These are phyloP conservation scores for Anthoscopus minutus DNA, from an alignment of 2,113 vertebrate genomes.

Conservation along the genomic window DNA sequence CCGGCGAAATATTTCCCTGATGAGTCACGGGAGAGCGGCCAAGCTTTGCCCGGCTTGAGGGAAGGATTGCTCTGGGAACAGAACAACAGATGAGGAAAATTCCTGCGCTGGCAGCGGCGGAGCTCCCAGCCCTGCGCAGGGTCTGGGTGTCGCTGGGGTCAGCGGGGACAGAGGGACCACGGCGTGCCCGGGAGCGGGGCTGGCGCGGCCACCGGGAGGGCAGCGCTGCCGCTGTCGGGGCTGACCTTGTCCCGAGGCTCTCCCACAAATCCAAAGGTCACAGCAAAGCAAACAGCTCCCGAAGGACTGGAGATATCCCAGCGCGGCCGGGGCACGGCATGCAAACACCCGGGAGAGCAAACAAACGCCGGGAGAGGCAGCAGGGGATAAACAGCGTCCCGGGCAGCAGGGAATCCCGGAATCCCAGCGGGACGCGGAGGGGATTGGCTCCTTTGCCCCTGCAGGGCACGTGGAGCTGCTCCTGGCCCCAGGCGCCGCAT, in stretches of 20 bases:
- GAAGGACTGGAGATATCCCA: background rate
- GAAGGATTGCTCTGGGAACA: background rate
- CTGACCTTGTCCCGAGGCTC: background rate
- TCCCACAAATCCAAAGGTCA: background rate
- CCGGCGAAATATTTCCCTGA: background rate
- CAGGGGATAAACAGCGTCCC: too few species aligned
- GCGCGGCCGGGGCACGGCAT: background rate
- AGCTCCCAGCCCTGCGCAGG: too few species aligned
- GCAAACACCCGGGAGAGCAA: background rate
- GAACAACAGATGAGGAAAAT: background rate
- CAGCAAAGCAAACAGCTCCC: background rate
- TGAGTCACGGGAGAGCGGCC: background rate
- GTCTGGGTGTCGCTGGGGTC: background rate
- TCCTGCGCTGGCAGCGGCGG: background rate
- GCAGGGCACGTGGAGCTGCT: accelerated
- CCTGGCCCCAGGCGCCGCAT: background rate
- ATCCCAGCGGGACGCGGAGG: background rate
- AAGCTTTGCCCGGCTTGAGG: background rate
- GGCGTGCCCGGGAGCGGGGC: background rate
- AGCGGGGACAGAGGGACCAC: background rate
- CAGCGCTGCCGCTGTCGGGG: background rate
- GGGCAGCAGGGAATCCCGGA: background rate
- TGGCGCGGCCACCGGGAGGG: background rate
- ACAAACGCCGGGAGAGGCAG: background rate
- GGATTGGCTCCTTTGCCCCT: background rate